Evolutionary conservation across 2,888 invertebrate genomes (phyloP).

Genomic region (Ophion ellenae): DNA sequence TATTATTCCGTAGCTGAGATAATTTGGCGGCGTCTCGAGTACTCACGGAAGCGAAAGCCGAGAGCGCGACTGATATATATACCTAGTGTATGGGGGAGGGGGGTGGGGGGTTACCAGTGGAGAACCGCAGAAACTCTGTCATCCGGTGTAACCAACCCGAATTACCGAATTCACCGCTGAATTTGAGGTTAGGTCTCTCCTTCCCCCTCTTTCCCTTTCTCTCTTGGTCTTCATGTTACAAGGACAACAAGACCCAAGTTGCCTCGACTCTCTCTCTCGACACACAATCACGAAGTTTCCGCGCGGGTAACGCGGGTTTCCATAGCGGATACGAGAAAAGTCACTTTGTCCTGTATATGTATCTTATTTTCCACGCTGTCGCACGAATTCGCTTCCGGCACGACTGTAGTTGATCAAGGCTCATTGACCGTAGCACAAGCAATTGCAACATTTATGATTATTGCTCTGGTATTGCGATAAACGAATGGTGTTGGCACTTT

Average conservation of each 20-base stretch:
- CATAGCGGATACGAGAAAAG: slow-evolving; percentile 30
- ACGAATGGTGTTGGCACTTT: too few species aligned
- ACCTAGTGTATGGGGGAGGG: background rate
- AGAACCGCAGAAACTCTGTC: slow-evolving; percentile 59
- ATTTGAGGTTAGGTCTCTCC: slow-evolving; percentile 32
- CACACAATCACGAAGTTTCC: slow-evolving; percentile 61
- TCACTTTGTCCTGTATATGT: slow-evolving; percentile 14
- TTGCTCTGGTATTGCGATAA: background rate
- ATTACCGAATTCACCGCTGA: slow-evolving; percentile 59
- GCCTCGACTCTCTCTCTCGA: slow-evolving; percentile 29
- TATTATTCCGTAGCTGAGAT: slow-evolving; percentile 45
- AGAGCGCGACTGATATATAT: slow-evolving; percentile 16
- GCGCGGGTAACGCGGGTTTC: background rate
- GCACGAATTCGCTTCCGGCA: background rate
- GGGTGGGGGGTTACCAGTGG: background rate
- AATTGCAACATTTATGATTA: slow-evolving; percentile 9
- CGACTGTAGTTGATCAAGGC: too few species aligned
- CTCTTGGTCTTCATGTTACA: slow-evolving; percentile 13
- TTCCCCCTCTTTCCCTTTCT: background rate
- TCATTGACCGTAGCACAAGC: background rate
- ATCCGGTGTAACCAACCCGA: slow-evolving; percentile 59
- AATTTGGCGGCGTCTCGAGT: slow-evolving; percentile 41
- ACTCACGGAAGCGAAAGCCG: slow-evolving; percentile 26
- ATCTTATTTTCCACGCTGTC: slow-evolving; percentile 31
- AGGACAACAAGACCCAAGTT: slow-evolving; percentile 40